Conservation (phyloP, 2,797 vertebrate species). For the Sebastes hopkinsi region DNA sequence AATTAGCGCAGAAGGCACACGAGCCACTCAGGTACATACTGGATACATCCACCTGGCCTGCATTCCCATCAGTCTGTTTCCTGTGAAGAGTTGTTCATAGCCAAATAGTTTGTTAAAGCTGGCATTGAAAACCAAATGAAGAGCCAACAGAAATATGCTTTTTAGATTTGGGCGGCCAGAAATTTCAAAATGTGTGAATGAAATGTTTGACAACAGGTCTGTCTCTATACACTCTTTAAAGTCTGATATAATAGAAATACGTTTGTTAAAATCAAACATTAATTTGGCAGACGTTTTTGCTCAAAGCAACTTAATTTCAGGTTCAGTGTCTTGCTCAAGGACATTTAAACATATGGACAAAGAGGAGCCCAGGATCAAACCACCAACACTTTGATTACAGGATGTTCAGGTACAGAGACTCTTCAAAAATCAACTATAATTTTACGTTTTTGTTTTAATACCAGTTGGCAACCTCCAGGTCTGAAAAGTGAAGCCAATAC, state of each 20-base stretch:
- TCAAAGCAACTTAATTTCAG: neutral
- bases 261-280: neutral
- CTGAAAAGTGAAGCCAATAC: neutral
- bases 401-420: neutral
- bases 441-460: no score
- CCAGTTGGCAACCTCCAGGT: accelerated
- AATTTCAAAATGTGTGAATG: neutral
- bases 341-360: neutral
- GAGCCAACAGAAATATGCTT: neutral
- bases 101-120: slow-evolving; percentile 5
- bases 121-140: neutral
- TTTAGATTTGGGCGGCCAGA: neutral
- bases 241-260: neutral
- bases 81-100: slow-evolving; percentile 7
- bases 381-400: no score
- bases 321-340: neutral
- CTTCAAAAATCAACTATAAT: neutral
- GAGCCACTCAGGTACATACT: slow-evolving; percentile 25
- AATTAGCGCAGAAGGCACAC: neutral
- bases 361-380: neutral
- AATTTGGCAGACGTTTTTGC: neutral
- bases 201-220: neutral
- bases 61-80: slow-evolving; percentile 1
- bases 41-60: slow-evolving; percentile 14
- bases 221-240: neutral